phyloP scores from a whole-genome alignment of 2,888 invertebrate genomes.

The Microplitis manilae region DNA sequence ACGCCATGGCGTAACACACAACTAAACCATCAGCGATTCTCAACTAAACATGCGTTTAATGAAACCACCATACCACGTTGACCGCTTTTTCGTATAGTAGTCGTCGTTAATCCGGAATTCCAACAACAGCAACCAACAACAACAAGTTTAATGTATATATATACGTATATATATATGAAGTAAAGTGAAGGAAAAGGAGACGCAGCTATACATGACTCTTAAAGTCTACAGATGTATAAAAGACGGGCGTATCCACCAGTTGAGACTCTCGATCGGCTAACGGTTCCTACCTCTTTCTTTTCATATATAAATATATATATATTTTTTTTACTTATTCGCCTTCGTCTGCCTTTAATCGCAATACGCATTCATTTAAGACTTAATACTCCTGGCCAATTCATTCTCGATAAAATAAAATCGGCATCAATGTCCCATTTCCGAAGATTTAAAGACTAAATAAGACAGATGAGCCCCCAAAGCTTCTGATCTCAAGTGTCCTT shows the following conservation, averaged over 20 bases:
- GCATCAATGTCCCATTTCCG: too few relatives aligned
- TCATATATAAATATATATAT: not conserved
- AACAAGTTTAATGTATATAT: not conserved
- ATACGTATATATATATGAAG: not conserved
- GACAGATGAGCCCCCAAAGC: too few relatives aligned
- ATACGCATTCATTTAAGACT: not conserved
- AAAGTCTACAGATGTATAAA: slow-evolving; percentile 4
- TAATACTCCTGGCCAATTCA: not conserved
- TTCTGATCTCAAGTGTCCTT: too few relatives aligned
- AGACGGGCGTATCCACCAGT: slow-evolving; percentile 28
- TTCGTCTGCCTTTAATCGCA: slow-evolving; percentile 11
- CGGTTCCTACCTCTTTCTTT: slow-evolving; percentile 43
- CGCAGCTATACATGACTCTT: not conserved
- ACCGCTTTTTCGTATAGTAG: slow-evolving; percentile 29
- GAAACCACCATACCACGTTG: slow-evolving; percentile 7
- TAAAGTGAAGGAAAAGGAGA: slow-evolving; percentile 13
- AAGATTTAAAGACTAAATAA: too few relatives aligned
- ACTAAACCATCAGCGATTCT: slow-evolving; percentile 47
- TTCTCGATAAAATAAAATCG: not conserved
- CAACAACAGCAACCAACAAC: slow-evolving; percentile 25
- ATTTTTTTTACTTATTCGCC: slow-evolving; percentile 17
- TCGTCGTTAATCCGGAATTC: slow-evolving; percentile 43
- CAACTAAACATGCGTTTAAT: slow-evolving; percentile 29
- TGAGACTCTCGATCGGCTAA: slow-evolving; percentile 49
- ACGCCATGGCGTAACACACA: slow-evolving; percentile 50